Base-by-base conservation (phyloP, 2,113 vertebrate genomes). In the Tonatia bakeri region DNA sequence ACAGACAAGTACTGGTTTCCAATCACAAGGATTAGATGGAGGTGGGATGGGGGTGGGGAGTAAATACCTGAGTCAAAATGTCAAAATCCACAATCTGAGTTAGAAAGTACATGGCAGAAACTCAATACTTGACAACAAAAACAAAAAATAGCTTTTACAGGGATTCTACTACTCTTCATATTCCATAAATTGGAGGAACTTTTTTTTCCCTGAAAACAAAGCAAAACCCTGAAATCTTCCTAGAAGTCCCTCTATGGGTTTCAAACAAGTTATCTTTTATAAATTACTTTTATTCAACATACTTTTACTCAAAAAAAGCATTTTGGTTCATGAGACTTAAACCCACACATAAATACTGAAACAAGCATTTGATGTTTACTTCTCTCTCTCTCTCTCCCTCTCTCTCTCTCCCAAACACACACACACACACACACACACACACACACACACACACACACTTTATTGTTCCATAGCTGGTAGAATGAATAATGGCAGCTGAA, bases 141-240 rank as follows among this genome's bases (percentile, higher is more conserved):
- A 76, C 28, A 38, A 81, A 28, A 91, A 64, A 73, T 12, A 20
- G 15, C 31, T 84, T 31, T 82, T 38, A 77, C 26, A 38, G 28
- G 20, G 45, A 22, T 80, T 72, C 54, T 65, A 82, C 75, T 54
- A 72, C 6, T 77, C 47, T 82, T 90, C 22, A 72, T 31, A 87
- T 4, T 85, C 81, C 77, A 65, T 43, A 92, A 84, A 94, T 59
- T 50, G 17, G 17, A 77, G 86, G 28, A 81, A 73, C 19, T 93
- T 87, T n/a, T 50, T 87, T 38, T n/a, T 70, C 80, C 85, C 43
- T 72, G 14, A 91, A 87, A 22, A 70, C 36, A 64, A 97, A 86
- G 90, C 79, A 81, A 94, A 95, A 40, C n/a, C 17, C 20, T 28
- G 43, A 75, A 90, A 43, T 56, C 75, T 85, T 94, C 64, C 76